phyloP scores from a whole-genome alignment of 2,797 vertebrate species.

The Chrysocyon brachyurus region DNA sequence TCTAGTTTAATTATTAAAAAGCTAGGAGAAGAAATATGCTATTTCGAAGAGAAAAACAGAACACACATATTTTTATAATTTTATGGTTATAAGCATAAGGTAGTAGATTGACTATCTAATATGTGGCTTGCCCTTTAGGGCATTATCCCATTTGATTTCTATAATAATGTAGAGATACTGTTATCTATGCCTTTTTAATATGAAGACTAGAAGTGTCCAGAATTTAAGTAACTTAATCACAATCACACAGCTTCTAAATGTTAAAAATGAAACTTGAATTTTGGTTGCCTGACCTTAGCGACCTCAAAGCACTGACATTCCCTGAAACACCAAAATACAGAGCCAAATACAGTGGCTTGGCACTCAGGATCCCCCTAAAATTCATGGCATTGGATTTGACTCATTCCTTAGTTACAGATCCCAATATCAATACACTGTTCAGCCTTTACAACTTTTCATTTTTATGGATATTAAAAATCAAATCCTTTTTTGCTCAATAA shows the following conservation, averaged over 20 bases:
- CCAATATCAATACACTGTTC: background rate
- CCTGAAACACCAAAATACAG: background rate
- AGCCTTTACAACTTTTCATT: background rate
- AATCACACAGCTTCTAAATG: constrained; percentile 5
- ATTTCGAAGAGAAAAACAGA: background rate
- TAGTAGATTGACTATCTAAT: background rate
- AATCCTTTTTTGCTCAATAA: background rate
- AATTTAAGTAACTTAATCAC: constrained; percentile 52
- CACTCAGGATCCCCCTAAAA: background rate
- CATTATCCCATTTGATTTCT: constrained; percentile 15
- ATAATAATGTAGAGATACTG: background rate
- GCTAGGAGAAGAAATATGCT: background rate
- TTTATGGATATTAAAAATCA: constrained; percentile 7
- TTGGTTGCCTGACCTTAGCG: background rate
- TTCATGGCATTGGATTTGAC: background rate
- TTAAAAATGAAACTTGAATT: constrained; percentile 24
- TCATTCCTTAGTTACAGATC: background rate
- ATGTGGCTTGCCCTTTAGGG: background rate
- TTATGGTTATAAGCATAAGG: background rate
- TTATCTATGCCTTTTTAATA: background rate
- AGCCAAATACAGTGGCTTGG: background rate
- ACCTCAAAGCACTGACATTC: background rate
- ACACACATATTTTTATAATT: background rate
- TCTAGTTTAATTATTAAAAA: constrained; percentile 1
- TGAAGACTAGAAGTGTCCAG: background rate